A percentile compares a stretch with the other conserved stretches of the same genome.
Evolutionary conservation across 2,113 vertebrate species (phyloP).

Genomic region (Phalacrocorax brasilianus): DNA sequence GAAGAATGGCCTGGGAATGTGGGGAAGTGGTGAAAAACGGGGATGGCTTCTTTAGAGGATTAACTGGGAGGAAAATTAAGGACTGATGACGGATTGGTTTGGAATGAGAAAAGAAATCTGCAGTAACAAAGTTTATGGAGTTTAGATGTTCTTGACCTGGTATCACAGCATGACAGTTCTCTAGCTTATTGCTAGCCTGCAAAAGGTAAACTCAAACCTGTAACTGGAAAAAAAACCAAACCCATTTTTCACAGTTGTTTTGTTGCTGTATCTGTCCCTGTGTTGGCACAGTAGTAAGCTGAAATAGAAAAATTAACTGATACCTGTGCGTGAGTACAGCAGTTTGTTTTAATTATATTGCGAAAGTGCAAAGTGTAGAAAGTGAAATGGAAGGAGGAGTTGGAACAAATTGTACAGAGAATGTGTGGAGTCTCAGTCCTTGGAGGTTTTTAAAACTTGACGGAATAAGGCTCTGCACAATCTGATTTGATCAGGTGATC

Average conservation of each 20-base stretch:
- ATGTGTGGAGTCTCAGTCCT: neutral
- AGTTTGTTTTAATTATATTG: neutral
- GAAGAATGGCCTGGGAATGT: neutral
- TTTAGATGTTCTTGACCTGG: neutral
- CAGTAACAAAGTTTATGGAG: neutral
- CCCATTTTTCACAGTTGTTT: neutral
- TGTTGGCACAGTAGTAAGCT: neutral
- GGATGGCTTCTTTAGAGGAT: neutral
- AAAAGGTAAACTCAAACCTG: neutral
- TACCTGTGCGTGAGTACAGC: neutral
- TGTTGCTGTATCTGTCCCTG: neutral
- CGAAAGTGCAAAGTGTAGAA: neutral
- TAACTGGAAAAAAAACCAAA: neutral
- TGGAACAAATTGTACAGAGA: neutral
- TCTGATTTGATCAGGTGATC: neutral
- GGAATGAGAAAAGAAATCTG: neutral
- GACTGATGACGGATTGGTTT: neutral
- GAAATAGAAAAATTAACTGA: neutral
- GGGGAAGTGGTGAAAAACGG: neutral
- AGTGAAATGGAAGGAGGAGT: neutral
- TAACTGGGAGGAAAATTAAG: neutral
- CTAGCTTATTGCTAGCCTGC: neutral
- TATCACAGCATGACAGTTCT: neutral
- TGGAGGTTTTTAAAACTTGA: neutral
- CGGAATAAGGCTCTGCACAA: neutral